These are phyloP conservation scores for Geotria australis DNA, from an alignment of 2,797 vertebrate genomes.

Conservation along the genomic window DNA sequence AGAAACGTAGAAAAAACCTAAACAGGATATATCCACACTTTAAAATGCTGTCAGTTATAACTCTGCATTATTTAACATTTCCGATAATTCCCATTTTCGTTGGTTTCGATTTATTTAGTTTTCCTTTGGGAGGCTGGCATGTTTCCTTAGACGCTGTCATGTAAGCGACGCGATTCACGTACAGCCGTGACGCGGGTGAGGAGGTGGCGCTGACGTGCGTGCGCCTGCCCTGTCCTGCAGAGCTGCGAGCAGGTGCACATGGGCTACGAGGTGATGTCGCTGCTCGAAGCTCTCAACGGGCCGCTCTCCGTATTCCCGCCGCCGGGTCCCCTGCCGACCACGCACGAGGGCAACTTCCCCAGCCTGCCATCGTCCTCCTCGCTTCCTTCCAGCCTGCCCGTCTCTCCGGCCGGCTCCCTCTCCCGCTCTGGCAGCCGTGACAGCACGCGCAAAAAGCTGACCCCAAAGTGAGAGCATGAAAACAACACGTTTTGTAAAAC, in stretches of 20 bases:
- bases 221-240: constrained; percentile 9
- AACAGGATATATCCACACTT: too few relatives aligned
- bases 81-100: too few relatives aligned
- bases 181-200: too few relatives aligned
- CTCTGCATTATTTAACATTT: too few relatives aligned
- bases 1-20: too few relatives aligned
- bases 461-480: constrained; percentile 41
- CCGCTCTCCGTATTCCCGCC: constrained; percentile 39
- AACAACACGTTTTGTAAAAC: too few relatives aligned
- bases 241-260: constrained; percentile 71
- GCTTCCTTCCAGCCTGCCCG: constrained; percentile 2
- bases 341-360: constrained; percentile 23
- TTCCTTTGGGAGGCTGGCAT: too few relatives aligned
- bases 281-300: constrained; percentile 79
- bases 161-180: too few relatives aligned
- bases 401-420: constrained; percentile 39
- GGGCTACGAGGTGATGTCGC: constrained; percentile 71
- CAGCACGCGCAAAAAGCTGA: constrained; percentile 46
- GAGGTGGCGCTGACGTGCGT: too few relatives aligned
- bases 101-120: too few relatives aligned
- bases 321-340: constrained; percentile 20
- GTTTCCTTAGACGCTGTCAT: too few relatives aligned
- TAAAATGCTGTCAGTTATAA: too few relatives aligned
- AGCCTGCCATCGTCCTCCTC: constrained; percentile 31
- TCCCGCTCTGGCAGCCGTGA: constrained; percentile 25